Percentiles rank a stretch among this genome's conserved stretches.
Conservation (phyloP, 2,797 vertebrate genomes). For the Monodelphis domestica region DNA sequence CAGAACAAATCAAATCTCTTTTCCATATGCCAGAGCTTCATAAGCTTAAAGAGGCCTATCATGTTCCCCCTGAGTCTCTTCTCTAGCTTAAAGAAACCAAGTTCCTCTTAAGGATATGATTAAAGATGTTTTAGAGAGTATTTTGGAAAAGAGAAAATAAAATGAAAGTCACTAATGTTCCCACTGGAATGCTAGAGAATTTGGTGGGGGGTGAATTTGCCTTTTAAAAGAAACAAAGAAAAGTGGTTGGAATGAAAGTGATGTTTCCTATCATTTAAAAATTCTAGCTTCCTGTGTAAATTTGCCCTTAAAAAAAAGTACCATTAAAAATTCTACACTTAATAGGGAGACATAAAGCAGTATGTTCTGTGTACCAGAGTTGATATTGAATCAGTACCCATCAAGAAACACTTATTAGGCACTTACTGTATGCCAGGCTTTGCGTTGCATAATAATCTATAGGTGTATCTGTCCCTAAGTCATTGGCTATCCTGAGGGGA, state of each 20-base stretch:
- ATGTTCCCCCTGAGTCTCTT: neutral
- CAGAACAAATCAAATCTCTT: neutral
- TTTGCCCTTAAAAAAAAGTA: conserved; percentile 42
- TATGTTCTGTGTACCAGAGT: neutral
- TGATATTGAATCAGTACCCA: neutral
- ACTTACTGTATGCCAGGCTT: neutral
- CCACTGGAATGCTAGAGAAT: conserved; percentile 39
- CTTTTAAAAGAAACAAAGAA: conserved; percentile 5
- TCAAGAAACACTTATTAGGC: neutral
- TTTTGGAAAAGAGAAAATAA: conserved; percentile 30
- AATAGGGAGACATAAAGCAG: neutral
- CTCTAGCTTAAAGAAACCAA: neutral
- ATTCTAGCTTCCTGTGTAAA: conserved; percentile 26
- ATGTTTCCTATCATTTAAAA: conserved; percentile 53
- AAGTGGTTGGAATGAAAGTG: conserved; percentile 42
- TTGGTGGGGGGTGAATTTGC: neutral
- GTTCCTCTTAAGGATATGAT: conserved; percentile 30
- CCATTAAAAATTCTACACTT: conserved; percentile 20
- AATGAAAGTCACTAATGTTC: conserved; percentile 59
- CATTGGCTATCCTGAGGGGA: neutral
- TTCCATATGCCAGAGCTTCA: neutral
- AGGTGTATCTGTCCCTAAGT: neutral
- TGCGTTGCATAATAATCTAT: conserved; percentile 7
- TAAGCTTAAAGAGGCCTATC: neutral
- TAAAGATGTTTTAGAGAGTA: conserved; percentile 52